These are phyloP conservation scores for Ferdinandea cuprea DNA, from an alignment of 2,888 invertebrate species.

Conservation along the genomic window DNA sequence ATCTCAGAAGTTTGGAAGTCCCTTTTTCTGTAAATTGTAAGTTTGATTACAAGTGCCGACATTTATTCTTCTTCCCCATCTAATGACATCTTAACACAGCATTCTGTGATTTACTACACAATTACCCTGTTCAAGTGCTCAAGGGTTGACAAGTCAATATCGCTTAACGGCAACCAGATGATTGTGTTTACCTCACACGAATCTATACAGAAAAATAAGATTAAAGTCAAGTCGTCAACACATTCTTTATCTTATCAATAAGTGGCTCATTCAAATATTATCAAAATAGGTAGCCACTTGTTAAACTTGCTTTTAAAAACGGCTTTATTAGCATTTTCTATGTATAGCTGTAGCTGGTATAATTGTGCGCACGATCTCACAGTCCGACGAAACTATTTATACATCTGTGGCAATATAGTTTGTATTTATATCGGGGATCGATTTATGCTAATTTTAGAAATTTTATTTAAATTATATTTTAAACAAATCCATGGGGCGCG, in stretches of 20 bases:
- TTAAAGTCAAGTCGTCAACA: neutral
- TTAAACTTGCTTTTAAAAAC: neutral
- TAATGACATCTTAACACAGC: constrained; percentile 54
- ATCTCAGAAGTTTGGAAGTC: too few species aligned
- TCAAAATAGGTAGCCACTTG: neutral
- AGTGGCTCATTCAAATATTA: neutral
- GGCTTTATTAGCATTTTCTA: neutral
- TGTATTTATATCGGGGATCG: neutral
- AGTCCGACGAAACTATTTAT: constrained; percentile 22
- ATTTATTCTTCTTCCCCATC: constrained; percentile 1
- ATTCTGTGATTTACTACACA: constrained; percentile 54
- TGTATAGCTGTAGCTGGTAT: neutral
- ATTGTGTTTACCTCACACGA: constrained; percentile 28
- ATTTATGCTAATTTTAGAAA: constrained; percentile 38
- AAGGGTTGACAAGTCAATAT: constrained; percentile 36
- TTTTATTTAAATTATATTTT: neutral
- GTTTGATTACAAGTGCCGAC: constrained; percentile 41
- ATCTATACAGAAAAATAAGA: neutral
- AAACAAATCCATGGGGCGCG: constrained; percentile 1
- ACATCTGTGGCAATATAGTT: constrained; percentile 12
- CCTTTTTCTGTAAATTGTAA: neutral
- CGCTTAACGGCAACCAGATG: constrained; percentile 54
- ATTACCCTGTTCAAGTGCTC: constrained; percentile 42
- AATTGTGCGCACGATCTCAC: constrained; percentile 1
- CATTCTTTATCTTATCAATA: neutral